Evolutionary conservation across 2,797 vertebrate genomes (phyloP), one percentile per base, ranked within the genome.

Genomic region (Sus cebifrons): DNA sequence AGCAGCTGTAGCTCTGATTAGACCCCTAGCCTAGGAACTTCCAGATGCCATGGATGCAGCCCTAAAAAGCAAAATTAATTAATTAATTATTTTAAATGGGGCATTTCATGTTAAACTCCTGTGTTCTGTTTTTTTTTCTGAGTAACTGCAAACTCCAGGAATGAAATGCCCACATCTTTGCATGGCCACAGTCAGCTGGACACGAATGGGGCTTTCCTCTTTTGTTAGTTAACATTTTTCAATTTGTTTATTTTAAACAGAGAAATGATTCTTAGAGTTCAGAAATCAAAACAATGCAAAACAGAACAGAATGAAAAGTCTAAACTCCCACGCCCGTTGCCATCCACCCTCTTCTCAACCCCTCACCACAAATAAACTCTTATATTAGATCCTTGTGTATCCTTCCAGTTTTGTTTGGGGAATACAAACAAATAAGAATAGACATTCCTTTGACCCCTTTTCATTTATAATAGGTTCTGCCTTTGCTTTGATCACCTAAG

Each of bases 241-340:
- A 85, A 85, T 92, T 84, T 96, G 64, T 94, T 88, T 86, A 25
- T 78, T 87, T 96, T 95, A 79, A 97, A 78, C 17, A 89, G 89
- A 73, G 29, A 73, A 88, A 44, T 52, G n/a, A 84, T 86, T 87
- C 15, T 60, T 44, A 67, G 78, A 21, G 44, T 17, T 86, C 85
- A 56, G 65, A 79, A 85, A 82, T 92, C 73, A 95, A 97, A 95
- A 93, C 85, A 91, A 64, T 36, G 54, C 16, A 32, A 36, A 95
- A 81, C 23, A 58, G 25, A n/a, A 62, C 14, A 27, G 85, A 81
- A 92, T 40, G 44, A 86, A 86, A 92, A 89, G 9, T 49, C 49
- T 20, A 32, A 58, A 70, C 85, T 89, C 64, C 62, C 65, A 40
- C 21, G 62, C 36, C 40, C 21, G 29, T 54, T 5, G 2, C 52